Percentiles rank a stretch among this genome's conserved stretches.
These are phyloP conservation scores for Gymnarchus niloticus DNA, from an alignment of 2,113 vertebrate species.

Conservation along the genomic window DNA sequence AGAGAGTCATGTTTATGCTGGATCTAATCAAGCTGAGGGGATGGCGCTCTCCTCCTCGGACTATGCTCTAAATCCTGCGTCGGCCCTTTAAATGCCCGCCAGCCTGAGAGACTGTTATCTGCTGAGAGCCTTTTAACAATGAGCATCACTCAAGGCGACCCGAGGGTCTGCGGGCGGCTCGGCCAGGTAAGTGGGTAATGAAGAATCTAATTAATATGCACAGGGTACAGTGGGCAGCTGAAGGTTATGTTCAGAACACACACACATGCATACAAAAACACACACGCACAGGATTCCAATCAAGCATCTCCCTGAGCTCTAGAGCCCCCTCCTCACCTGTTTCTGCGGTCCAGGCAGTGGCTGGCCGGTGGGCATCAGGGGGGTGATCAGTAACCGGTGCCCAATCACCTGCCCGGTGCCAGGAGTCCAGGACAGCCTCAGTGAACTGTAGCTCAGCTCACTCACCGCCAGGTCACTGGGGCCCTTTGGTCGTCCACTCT, in stretches of 20 bases:
- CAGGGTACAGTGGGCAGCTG: not conserved
- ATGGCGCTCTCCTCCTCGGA: not conserved
- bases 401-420: slow-evolving; percentile 70
- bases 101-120: not conserved
- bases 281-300: not conserved
- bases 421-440: slow-evolving; percentile 71
- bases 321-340: not conserved
- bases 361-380: slow-evolving; percentile 50
- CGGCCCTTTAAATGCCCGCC: not conserved
- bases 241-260: not conserved
- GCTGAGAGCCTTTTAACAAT: not conserved
- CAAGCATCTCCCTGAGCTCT: not conserved
- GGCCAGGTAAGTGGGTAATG: not conserved
- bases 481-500: slow-evolving; percentile 53
- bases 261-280: not conserved
- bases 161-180: not conserved
- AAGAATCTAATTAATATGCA: not conserved
- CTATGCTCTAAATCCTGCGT: not conserved
- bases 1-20: not conserved
- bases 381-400: slow-evolving; percentile 63
- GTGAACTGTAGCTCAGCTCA: slow-evolving; percentile 64
- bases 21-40: not conserved
- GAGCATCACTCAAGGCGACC: not conserved
- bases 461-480: slow-evolving; percentile 69
- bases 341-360: not conserved